These are phyloP conservation scores for Linnaemya vulpina DNA, from an alignment of 2,888 invertebrate species.

Conservation along the genomic window DNA sequence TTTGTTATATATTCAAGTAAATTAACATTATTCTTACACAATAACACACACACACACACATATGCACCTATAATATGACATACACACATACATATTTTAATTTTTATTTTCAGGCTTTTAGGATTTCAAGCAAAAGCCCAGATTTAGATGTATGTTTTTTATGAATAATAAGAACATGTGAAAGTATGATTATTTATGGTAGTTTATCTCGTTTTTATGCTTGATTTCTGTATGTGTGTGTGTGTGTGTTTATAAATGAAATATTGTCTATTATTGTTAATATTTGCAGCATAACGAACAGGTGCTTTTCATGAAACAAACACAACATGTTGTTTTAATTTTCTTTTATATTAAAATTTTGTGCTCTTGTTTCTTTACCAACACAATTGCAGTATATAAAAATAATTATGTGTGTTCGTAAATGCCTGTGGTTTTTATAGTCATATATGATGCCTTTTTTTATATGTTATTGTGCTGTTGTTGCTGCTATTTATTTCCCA, in stretches of 20 bases:
- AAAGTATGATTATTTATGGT: slow-evolving; percentile 20
- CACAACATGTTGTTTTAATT: slow-evolving; percentile 59
- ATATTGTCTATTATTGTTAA: slow-evolving; percentile 10
- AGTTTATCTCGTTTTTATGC: not conserved
- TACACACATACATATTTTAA: not conserved
- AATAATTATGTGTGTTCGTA: not conserved
- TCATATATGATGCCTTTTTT: not conserved
- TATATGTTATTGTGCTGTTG: not conserved
- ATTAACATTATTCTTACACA: slow-evolving; percentile 28
- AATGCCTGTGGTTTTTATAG: not conserved
- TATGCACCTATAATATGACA: not conserved
- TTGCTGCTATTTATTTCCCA: slow-evolving; percentile 25
- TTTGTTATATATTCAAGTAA: slow-evolving; percentile 19
- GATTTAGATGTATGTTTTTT: not conserved
- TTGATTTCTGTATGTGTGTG: not conserved
- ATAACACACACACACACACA: not conserved
- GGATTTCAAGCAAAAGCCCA: not conserved
- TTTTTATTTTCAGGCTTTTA: not conserved
- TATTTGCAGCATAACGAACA: slow-evolving; percentile 55
- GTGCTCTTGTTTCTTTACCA: slow-evolving; percentile 32
- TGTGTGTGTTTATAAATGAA: not conserved
- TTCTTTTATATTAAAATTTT: slow-evolving; percentile 29
- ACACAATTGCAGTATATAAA: not conserved
- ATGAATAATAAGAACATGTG: not conserved
- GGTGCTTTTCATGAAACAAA: slow-evolving; percentile 61